phyloP scores from a whole-genome alignment of 2,797 vertebrate genomes.

The Falco cherrug region DNA sequence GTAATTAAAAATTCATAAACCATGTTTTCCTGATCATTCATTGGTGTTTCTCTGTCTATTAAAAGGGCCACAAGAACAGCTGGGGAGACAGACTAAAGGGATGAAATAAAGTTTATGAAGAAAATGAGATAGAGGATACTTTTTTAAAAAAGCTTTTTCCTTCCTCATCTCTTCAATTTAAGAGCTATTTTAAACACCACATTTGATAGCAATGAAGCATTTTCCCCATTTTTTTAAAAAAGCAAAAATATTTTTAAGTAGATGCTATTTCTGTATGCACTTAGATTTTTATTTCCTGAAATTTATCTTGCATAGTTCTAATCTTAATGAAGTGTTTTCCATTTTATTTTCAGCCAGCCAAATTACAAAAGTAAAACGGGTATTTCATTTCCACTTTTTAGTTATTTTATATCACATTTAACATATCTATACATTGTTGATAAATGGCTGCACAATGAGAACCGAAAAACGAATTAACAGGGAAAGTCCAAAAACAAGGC shows the following conservation, averaged over 20 bases:
- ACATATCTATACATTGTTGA: neutral
- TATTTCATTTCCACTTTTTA: neutral
- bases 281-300: constrained; percentile 40
- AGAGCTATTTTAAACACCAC: neutral
- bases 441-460: neutral
- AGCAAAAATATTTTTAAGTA: neutral
- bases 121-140: neutral
- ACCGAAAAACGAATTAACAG: neutral
- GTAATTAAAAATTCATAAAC: neutral
- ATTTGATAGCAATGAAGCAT: neutral
- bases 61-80: neutral
- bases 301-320: neutral
- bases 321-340: constrained; percentile 34
- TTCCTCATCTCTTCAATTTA: neutral
- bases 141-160: neutral
- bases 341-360: constrained; percentile 33
- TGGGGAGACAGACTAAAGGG: neutral
- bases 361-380: neutral
- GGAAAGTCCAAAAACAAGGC: neutral
- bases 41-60: neutral
- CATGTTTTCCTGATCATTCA: neutral
- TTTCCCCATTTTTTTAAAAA: neutral
- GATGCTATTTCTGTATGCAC: constrained; percentile 10
- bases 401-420: constrained; percentile 16
- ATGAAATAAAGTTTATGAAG: neutral